phyloP scores from a whole-genome alignment of 2,888 invertebrate species.

The Netelia fuscicornis region DNA sequence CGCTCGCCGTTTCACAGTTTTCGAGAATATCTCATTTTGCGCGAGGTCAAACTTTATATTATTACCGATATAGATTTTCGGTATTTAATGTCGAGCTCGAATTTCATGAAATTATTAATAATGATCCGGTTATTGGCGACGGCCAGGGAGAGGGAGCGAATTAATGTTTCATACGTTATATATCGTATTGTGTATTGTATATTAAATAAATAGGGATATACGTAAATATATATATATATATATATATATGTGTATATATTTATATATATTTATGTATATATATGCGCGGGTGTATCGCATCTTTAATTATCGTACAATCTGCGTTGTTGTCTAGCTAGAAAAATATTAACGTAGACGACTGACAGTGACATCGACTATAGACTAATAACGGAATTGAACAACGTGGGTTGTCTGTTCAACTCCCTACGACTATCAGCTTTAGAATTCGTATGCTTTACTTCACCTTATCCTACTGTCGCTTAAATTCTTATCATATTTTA shows the following conservation, averaged over 20 bases:
- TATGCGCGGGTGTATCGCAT: conserved; percentile 5
- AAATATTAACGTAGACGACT: conserved; percentile 75
- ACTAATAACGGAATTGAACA: conserved; percentile 80
- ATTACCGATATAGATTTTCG: background rate
- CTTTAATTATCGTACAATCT: conserved; percentile 60
- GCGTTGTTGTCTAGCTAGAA: conserved; percentile 69
- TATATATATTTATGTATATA: conserved; percentile 33
- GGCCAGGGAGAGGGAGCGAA: conserved; percentile 7
- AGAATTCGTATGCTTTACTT: conserved; percentile 84
- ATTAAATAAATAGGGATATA: background rate
- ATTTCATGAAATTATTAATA: conserved; percentile 25
- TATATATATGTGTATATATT: conserved; percentile 27
- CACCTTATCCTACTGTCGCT: conserved; percentile 77
- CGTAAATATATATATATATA: conserved; percentile 37
- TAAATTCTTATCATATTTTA: conserved; percentile 48
- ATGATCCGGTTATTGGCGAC: background rate
- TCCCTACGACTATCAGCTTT: conserved; percentile 83
- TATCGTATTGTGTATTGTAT: background rate
- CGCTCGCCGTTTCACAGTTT: conserved; percentile 19
- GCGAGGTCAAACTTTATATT: conserved; percentile 12
- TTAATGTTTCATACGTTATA: conserved; percentile 7
- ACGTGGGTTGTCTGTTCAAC: conserved; percentile 78
- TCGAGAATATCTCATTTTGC: conserved; percentile 10
- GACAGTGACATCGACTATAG: conserved; percentile 80
- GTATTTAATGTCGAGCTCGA: conserved; percentile 5